phyloP scores from a whole-genome alignment of 2,113 vertebrate species.

The Eudyptes chrysolophus region DNA sequence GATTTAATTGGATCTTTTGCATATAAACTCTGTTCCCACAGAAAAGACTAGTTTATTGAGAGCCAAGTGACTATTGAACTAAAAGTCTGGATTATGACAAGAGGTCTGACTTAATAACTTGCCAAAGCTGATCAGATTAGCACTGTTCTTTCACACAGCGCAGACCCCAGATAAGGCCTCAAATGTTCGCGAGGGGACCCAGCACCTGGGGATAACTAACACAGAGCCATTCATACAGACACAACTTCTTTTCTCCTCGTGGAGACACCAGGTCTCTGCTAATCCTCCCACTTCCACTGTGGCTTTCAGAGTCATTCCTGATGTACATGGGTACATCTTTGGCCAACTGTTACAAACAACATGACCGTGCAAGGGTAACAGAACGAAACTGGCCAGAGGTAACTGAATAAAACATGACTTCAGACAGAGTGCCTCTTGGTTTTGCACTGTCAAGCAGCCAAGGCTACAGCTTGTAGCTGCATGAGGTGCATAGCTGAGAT shows the following conservation, averaged over 20 bases:
- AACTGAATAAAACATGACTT: slow-evolving; percentile 24
- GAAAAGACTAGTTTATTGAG: background rate
- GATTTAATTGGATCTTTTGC: background rate
- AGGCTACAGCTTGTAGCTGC: background rate
- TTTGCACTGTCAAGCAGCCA: slow-evolving; percentile 48
- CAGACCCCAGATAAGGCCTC: background rate
- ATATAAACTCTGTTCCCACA: background rate
- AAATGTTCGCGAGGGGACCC: background rate
- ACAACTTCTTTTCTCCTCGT: background rate
- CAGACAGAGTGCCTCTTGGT: slow-evolving; percentile 31
- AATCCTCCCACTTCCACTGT: background rate
- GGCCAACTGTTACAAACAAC: background rate
- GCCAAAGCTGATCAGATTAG: background rate
- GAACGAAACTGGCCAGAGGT: background rate
- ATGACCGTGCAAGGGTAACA: background rate
- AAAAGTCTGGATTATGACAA: background rate
- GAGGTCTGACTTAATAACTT: background rate
- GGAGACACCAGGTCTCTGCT: background rate
- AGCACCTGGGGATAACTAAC: background rate
- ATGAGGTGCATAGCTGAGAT: slow-evolving; percentile 21
- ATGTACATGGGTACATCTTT: background rate
- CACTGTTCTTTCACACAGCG: background rate
- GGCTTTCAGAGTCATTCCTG: background rate
- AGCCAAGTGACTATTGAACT: background rate
- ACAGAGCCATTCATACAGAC: background rate